Base-by-base conservation (phyloP, 2,797 vertebrate species). In the Periophthalmus magnuspinnatus region DNA sequence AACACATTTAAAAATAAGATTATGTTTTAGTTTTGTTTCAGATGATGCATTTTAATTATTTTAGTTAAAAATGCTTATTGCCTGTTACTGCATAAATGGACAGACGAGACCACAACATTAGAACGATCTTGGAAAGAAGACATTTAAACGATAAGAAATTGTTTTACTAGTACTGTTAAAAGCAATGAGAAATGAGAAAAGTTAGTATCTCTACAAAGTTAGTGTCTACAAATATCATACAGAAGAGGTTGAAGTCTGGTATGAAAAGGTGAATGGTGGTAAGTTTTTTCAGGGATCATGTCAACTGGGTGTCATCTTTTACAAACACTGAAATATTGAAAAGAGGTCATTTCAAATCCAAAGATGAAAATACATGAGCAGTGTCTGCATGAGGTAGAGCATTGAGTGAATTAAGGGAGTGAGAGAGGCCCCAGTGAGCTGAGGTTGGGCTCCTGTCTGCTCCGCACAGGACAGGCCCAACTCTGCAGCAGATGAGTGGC, bases 361-460 rank as follows among this genome's bases (percentile, higher is more conserved):
- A 32, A 57, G 14, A 17, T 57, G 24, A 55, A 48, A 55, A 55
- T 84, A 85, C 69, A 80, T 84, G 85, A 87, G 76, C 73, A 81
- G 80, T 79, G 76, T 74, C 10, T 33, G 24, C 28, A 86, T 86
- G 85, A 91, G 86, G 86, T 81, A 80, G 86, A 84, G 84, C 77
- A 84, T 86, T 88, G 82, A 69, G 83, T 82, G 81, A 86, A 82
- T 86, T 84, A 86, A 88, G 76, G 76, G 72, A 76, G 75, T 77
- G 71, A 73, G 71, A 76, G 67, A 87, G 83, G 76, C 69, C 77
- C 73, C 78, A 73, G 78, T 78, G 65, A 88, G 74, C 78, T 74
- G 69, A 45, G 72, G 68, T n/a, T 69, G 71, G 84, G 80, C 76
- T 68, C 82, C 70, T 81, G 82, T 85, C 74, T 68, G 70, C 75